Percentiles rank a stretch among this genome's conserved stretches.
Evolutionary conservation across 2,113 vertebrate species (phyloP).

Genomic region (Pseudorectes ferrugineus): DNA sequence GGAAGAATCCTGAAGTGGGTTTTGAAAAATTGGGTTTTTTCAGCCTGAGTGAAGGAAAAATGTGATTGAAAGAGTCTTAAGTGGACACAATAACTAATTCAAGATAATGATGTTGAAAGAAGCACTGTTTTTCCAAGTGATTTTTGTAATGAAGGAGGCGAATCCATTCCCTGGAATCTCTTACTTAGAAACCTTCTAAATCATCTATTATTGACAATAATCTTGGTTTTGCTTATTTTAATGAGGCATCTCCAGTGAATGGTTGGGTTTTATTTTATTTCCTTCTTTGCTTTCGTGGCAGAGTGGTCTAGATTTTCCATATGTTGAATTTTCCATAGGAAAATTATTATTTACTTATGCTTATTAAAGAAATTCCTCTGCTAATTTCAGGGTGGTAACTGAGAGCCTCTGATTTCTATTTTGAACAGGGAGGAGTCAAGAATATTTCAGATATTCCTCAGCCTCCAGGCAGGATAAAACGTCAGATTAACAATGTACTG

Average conservation of each 20-base stretch:
- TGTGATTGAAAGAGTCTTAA: neutral
- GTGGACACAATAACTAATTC: neutral
- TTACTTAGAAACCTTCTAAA: neutral
- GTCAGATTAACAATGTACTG: neutral
- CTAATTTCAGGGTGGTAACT: neutral
- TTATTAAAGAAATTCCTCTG: neutral
- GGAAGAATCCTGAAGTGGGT: neutral
- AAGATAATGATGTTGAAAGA: neutral
- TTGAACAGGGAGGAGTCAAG: neutral
- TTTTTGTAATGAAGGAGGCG: neutral
- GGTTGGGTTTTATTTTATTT: neutral
- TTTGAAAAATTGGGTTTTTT: accelerated
- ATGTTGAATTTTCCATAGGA: neutral
- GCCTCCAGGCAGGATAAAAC: neutral
- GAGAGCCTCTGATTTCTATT: slow-evolving; percentile 3
- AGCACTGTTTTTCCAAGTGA: neutral
- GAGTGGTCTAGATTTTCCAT: neutral
- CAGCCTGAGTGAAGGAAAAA: neutral
- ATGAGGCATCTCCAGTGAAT: neutral
- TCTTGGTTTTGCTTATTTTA: neutral
- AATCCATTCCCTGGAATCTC: neutral
- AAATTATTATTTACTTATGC: neutral
- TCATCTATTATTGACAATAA: neutral
- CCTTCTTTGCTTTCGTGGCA: neutral
- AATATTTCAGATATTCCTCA: slow-evolving; percentile 26